Evolutionary conservation across 2,888 invertebrate genomes (phyloP), one percentile per base, ranked within the genome.

Genomic region (Mayetiola destructor): DNA sequence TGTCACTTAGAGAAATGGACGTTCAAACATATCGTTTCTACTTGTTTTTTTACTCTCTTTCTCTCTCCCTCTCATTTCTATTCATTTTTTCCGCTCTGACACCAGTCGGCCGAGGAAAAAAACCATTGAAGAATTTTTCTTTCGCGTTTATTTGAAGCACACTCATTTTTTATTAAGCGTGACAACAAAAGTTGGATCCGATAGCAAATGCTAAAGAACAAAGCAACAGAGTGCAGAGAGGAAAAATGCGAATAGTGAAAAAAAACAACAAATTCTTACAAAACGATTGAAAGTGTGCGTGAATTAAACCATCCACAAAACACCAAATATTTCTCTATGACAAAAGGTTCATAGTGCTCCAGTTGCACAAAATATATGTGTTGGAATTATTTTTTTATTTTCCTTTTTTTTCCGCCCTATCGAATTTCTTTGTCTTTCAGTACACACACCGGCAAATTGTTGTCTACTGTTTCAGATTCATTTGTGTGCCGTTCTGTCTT

Each of bases 91-190:
- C 29, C 14, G 6, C 6, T n/a, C 42, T 21, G 10, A 14, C 23
- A 2, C 23, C 23, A 14, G 48, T 27, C 27, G 48, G 48, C 48
- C n/a, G 32, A 12, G 48, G 48, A n/a, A n/a, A n/a, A n/a, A n/a
- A n/a, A n/a, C n/a, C n/a, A n/a, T n/a, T n/a, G n/a, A n/a, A n/a
- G n/a, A n/a, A n/a, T n/a, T n/a, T n/a, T n/a, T n/a, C 29, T n/a
- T 21, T 23, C 23, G 48, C n/a, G 23, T 48, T 23, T 23, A 27
- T 48, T 48, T 48, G 27, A 48, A 48, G 48, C 48, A 48, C 27
- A 48, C 48, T 48, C 48, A 48, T 48, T 48, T 48, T n/a, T 48
- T 48, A 48, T 48, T 48, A 48, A 48, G 48, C 48, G 48, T 48
- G 48, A 48, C 48, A 48, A 48, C 27, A 48, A n/a, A n/a, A n/a